Evolutionary conservation across 2,113 vertebrate genomes (phyloP).

Genomic region (Nibea albiflora): DNA sequence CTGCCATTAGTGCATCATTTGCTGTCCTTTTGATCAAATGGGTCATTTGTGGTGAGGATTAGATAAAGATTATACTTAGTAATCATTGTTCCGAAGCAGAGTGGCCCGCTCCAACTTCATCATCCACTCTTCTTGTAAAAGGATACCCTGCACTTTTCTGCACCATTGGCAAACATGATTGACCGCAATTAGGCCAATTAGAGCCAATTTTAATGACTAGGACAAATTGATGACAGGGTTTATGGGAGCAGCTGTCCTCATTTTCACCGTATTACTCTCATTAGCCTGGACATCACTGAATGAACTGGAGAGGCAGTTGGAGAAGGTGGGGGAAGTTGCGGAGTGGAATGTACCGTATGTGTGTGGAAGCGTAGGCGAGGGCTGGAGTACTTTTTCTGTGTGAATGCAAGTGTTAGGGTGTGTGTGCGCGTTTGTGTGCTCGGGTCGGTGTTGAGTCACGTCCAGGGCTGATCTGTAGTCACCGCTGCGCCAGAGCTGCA

Average conservation of each 20-base stretch:
- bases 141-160: constrained; percentile 77
- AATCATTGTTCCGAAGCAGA: constrained; percentile 55
- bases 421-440: constrained; percentile 23
- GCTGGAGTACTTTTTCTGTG: constrained; percentile 21
- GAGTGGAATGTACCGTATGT: constrained; percentile 30
- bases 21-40: constrained; percentile 62
- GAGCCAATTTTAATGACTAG: constrained; percentile 72
- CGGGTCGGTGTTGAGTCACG: constrained; percentile 58
- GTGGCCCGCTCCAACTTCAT: constrained; percentile 29
- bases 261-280: constrained; percentile 61
- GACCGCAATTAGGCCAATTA: constrained; percentile 79
- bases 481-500: constrained; percentile 68
- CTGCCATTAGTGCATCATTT: constrained; percentile 63
- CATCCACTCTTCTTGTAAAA: constrained; percentile 64
- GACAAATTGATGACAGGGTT: constrained; percentile 80
- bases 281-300: constrained; percentile 52
- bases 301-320: constrained; percentile 4
- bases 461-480: constrained; percentile 78
- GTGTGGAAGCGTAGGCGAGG: constrained; percentile 19
- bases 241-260: constrained; percentile 69
- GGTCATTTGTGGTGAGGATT: constrained; percentile 62
- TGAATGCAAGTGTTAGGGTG: constrained; percentile 38
- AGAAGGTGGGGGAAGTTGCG: constrained; percentile 5
- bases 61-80: constrained; percentile 57
- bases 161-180: constrained; percentile 73